Evolutionary conservation across 2,113 vertebrate species (phyloP), one percentile per base, ranked within the genome.

Genomic region (rabbit (Oryctolagus cuniculus)): DNA sequence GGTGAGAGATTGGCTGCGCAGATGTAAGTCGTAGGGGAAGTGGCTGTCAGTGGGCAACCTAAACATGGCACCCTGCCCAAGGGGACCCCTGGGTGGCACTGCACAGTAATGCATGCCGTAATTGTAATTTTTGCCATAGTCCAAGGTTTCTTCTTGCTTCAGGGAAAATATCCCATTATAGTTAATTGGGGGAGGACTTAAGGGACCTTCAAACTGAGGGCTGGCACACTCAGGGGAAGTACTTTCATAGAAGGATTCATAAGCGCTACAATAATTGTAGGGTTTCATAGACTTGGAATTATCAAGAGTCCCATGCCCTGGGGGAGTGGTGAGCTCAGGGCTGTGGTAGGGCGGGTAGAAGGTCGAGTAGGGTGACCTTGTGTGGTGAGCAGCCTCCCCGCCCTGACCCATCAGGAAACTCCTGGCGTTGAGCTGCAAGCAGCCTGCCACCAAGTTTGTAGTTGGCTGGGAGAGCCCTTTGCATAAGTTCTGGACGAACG

Each of bases 161-260:
- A 99, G 99, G 97, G 99, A 99, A 98, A 99, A 99, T 98, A 99
- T 99, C 98, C 99, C 99, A 98, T 99, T 99, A 98, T 99, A 99
- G 99, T 99, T 99, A 98, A 99, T 99, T 92, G 99, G 98, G 78
- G 99, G 99, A 96, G 99, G 99, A 97, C 99, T 99, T 98, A 99
- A 98, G 98, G 99, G 99, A 98, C 99, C 98, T 98, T 99, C 99
- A 94, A 99, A 99, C 97, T 99, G 99, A 89, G 99, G 99, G 96
- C 99, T 99, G 96, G 98, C 98, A n/a, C 98, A 98, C 98, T 99
- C 99, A 0, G 99, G 99, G 98, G 99, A 99, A 87, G 98, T 98
- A 98, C 99, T 99, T 98, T 99, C 99, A 96, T 99, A 99, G 98
- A 99, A 99, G 93, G 99, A 99, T 98, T 99, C 99, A 11, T 99